phyloP scores from a whole-genome alignment of 2,888 invertebrate genomes.

The Pachydiplax longipennis region DNA sequence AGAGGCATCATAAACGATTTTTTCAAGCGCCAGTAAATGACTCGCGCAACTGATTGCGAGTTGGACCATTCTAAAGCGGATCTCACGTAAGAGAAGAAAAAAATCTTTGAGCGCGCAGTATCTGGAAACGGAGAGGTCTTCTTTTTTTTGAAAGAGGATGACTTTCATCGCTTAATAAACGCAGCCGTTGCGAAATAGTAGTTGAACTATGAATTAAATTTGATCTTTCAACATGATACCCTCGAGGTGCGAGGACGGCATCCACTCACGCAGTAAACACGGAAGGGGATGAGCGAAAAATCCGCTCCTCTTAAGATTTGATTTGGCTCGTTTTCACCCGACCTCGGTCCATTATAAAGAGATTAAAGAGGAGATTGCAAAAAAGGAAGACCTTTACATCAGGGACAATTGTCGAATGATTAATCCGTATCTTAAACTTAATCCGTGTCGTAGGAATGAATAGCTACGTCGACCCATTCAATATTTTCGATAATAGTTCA shows the following conservation, averaged over 20 bases:
- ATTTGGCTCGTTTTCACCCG: neutral
- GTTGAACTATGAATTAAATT: neutral
- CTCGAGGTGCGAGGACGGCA: neutral
- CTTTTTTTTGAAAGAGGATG: neutral
- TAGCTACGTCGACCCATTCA: too few relatives aligned
- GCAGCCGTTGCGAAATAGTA: constrained; percentile 25
- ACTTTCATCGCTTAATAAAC: neutral
- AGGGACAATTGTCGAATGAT: too few relatives aligned
- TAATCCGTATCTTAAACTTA: too few relatives aligned
- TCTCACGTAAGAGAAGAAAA: too few relatives aligned
- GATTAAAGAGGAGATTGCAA: neutral
- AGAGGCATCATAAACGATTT: too few relatives aligned
- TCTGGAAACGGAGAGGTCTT: too few relatives aligned
- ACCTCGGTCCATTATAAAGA: neutral
- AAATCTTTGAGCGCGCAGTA: too few relatives aligned
- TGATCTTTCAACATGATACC: neutral
- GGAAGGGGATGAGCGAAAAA: neutral
- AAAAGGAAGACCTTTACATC: neutral
- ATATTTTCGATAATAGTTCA: too few relatives aligned
- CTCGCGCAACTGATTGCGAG: too few relatives aligned
- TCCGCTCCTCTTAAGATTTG: neutral
- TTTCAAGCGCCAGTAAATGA: too few relatives aligned
- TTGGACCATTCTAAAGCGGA: too few relatives aligned
- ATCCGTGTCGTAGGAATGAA: too few relatives aligned
- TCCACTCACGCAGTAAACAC: neutral